These are phyloP conservation scores for Pygoscelis adeliae DNA, from an alignment of 2,113 vertebrate genomes.

Conservation along the genomic window DNA sequence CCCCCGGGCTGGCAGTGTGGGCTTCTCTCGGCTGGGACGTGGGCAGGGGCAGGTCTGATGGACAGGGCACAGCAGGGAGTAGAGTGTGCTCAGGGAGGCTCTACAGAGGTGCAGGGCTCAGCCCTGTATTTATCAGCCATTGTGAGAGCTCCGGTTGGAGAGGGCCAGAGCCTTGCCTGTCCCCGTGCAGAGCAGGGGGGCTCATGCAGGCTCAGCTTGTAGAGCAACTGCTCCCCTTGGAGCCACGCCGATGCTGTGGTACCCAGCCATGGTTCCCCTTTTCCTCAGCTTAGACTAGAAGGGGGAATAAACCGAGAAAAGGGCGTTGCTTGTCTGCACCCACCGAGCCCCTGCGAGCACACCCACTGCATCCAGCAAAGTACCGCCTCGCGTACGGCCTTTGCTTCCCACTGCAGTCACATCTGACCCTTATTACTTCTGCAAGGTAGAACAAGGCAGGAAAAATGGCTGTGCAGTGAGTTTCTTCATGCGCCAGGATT, in stretches of 20 bases:
- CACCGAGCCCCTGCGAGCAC: background rate
- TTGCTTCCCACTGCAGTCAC: conserved; percentile 56
- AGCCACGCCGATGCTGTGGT: rapidly evolving
- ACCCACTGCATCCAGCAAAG: background rate
- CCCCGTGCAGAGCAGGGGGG: background rate
- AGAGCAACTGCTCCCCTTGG: background rate
- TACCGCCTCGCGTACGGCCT: background rate
- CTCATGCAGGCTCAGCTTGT: background rate
- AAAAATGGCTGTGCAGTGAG: conserved; percentile 66
- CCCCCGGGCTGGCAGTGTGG: rapidly evolving
- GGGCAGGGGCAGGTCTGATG: background rate
- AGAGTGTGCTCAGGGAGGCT: background rate
- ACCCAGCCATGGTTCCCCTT: background rate
- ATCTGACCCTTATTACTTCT: conserved; percentile 68
- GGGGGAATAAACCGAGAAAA: background rate
- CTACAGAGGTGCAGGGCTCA: background rate
- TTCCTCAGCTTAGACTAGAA: background rate
- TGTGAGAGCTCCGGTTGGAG: background rate
- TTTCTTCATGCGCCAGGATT: conserved; percentile 58
- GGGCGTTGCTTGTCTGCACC: background rate
- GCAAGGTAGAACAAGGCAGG: conserved; percentile 66
- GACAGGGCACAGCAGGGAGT: background rate
- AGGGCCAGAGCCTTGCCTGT: background rate
- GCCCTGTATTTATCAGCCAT: background rate
- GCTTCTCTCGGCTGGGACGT: background rate